These are phyloP conservation scores for Crotalus helleri DNA, from an alignment of 2,113 vertebrate genomes.

Conservation along the genomic window DNA sequence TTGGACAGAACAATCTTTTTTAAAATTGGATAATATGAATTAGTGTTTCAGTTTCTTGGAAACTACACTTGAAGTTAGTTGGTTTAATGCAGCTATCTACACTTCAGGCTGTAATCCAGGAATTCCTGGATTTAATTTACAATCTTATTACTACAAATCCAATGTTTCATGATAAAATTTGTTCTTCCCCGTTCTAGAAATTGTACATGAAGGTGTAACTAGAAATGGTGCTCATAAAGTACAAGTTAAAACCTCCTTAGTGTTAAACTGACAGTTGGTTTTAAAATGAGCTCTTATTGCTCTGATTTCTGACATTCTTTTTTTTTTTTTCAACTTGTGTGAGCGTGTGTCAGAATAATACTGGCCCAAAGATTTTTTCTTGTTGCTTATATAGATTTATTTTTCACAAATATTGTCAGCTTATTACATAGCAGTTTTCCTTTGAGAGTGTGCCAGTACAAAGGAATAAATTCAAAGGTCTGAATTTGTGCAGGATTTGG, in stretches of 20 bases:
- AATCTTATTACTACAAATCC: slow-evolving; percentile 35
- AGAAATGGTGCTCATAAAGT: slow-evolving; percentile 35
- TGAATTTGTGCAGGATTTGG: slow-evolving; percentile 26
- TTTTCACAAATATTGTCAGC: slow-evolving; percentile 24
- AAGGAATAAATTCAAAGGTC: slow-evolving; percentile 29
- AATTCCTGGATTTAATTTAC: slow-evolving; percentile 16
- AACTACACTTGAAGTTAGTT: slow-evolving; percentile 19
- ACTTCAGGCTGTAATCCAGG: slow-evolving; percentile 22
- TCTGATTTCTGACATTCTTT: slow-evolving; percentile 18
- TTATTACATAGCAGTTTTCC: slow-evolving; percentile 61
- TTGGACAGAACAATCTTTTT: slow-evolving; percentile 33
- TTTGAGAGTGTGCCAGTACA: slow-evolving; percentile 38
- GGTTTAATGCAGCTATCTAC: slow-evolving; percentile 26
- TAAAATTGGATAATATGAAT: slow-evolving; percentile 40
- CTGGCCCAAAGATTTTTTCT: slow-evolving; percentile 27
- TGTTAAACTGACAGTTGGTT: slow-evolving; percentile 23
- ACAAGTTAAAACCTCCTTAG: slow-evolving; percentile 27
- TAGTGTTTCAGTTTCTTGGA: slow-evolving; percentile 9
- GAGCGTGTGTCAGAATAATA: slow-evolving; percentile 3
- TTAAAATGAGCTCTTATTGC: slow-evolving; percentile 28
- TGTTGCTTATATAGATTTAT: not conserved
- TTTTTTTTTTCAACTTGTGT: not conserved
- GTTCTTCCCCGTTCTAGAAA: slow-evolving; percentile 25
- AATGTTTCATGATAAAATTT: slow-evolving; percentile 7
- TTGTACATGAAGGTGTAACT: slow-evolving; percentile 39